Conservation (phyloP, 2,113 vertebrate species). For the Lipotes vexillifer region DNA sequence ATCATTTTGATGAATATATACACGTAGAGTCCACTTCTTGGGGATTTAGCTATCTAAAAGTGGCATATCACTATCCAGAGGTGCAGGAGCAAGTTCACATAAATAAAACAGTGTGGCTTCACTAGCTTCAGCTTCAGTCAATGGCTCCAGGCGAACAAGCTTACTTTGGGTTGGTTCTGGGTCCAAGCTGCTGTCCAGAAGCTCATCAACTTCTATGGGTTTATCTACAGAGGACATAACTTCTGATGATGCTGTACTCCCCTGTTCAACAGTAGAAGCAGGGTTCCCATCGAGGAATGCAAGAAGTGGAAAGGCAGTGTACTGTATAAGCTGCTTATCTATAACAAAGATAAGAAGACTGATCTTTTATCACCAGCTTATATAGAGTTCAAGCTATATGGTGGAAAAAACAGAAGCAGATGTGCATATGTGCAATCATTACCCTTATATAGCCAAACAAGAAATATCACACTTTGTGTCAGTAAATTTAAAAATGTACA, state of each 20-base stretch:
- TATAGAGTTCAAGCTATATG: background rate
- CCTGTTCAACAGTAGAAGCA: slow-evolving; percentile 73
- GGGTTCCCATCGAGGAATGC: slow-evolving; percentile 91
- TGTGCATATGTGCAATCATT: background rate
- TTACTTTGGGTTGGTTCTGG: slow-evolving; percentile 83
- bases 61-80: slow-evolving; percentile 82
- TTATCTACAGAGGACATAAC: slow-evolving; percentile 71
- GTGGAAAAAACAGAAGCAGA: background rate
- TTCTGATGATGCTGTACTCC: slow-evolving; percentile 60
- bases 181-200: slow-evolving; percentile 84
- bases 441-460: background rate
- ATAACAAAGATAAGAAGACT: background rate
- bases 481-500: background rate
- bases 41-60: slow-evolving; percentile 82
- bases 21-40: slow-evolving; percentile 60
- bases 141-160: slow-evolving; percentile 91
- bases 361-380: background rate
- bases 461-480: background rate
- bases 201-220: slow-evolving; percentile 80
- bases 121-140: slow-evolving; percentile 93
- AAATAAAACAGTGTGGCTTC: slow-evolving; percentile 94
- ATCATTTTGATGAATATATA: slow-evolving; percentile 87
- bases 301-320: slow-evolving; percentile 91
- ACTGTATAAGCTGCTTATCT: slow-evolving; percentile 96
- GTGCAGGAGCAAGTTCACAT: slow-evolving; percentile 88